These are phyloP conservation scores for Panurus biarmicus DNA, from an alignment of 2,113 vertebrate genomes.

Conservation along the genomic window DNA sequence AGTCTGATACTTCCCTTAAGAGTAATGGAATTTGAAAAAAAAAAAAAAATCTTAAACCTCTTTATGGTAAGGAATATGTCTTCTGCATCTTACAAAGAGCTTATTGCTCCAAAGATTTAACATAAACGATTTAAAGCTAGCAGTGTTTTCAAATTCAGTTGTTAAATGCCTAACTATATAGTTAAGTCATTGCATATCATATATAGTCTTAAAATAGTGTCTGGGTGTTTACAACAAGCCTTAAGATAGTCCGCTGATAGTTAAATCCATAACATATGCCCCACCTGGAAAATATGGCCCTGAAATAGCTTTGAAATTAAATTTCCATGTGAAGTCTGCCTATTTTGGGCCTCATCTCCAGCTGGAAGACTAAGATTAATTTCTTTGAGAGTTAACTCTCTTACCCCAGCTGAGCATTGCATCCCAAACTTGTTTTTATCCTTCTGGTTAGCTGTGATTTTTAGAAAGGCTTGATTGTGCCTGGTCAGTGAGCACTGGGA, in stretches of 20 bases:
- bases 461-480: background rate
- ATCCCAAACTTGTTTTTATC: background rate
- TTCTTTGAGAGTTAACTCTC: slow-evolving; percentile 26
- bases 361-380: slow-evolving; percentile 15
- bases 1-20: background rate
- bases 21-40: background rate
- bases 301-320: slow-evolving; percentile 36
- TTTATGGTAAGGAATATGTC: background rate
- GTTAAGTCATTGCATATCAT: background rate
- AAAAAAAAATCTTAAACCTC: background rate
- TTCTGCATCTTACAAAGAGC: background rate
- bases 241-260: slow-evolving; percentile 14
- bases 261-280: slow-evolving; percentile 37
- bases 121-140: background rate
- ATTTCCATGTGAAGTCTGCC: slow-evolving; percentile 11
- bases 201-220: background rate
- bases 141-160: background rate
- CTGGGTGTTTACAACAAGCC: background rate
- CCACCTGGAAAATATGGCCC: slow-evolving; percentile 32
- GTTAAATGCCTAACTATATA: background rate
- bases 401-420: background rate
- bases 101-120: background rate
- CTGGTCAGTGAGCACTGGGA: background rate
- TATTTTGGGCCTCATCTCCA: slow-evolving; percentile 9
- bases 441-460: background rate